These are phyloP conservation scores for Spodoptera frugiperda DNA, from an alignment of 1,140 invertebrate genomes.

Conservation along the genomic window DNA sequence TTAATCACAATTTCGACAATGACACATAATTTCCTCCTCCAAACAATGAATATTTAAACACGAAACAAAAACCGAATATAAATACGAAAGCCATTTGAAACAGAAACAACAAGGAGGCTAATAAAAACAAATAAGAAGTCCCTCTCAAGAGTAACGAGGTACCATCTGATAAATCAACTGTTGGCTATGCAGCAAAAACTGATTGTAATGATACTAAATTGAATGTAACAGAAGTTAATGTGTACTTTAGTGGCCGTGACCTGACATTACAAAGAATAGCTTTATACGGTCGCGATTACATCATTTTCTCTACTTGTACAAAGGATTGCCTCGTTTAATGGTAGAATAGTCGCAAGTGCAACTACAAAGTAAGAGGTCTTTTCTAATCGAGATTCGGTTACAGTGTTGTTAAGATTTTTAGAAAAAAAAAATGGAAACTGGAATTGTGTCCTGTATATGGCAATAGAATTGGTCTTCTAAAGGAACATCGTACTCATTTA, in stretches of 20 bases:
- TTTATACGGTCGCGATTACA: slow-evolving; percentile 33
- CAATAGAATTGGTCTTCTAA: too few species aligned
- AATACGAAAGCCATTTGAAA: neutral
- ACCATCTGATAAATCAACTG: slow-evolving; percentile 28
- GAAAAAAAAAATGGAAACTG: too few species aligned
- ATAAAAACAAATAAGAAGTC: slow-evolving; percentile 17
- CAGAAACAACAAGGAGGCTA: neutral
- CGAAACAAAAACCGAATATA: neutral
- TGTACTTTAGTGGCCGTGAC: slow-evolving; percentile 38
- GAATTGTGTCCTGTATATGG: too few species aligned
- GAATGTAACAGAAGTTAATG: slow-evolving; percentile 49
- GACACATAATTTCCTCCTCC: neutral
- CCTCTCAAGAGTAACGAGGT: neutral
- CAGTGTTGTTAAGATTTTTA: neutral
- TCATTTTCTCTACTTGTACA: slow-evolving; percentile 30
- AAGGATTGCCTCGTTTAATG: slow-evolving; percentile 4
- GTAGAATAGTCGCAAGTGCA: neutral
- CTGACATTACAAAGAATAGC: slow-evolving; percentile 35
- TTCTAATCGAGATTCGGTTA: neutral
- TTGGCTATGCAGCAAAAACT: slow-evolving; percentile 38
- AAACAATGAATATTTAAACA: slow-evolving; percentile 10
- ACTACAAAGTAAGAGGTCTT: neutral
- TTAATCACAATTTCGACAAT: neutral
- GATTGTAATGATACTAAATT: slow-evolving; percentile 51
- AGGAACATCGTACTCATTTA: too few species aligned